Base-by-base conservation (phyloP, 2,888 invertebrate genomes). In the Cabera pusaria region DNA sequence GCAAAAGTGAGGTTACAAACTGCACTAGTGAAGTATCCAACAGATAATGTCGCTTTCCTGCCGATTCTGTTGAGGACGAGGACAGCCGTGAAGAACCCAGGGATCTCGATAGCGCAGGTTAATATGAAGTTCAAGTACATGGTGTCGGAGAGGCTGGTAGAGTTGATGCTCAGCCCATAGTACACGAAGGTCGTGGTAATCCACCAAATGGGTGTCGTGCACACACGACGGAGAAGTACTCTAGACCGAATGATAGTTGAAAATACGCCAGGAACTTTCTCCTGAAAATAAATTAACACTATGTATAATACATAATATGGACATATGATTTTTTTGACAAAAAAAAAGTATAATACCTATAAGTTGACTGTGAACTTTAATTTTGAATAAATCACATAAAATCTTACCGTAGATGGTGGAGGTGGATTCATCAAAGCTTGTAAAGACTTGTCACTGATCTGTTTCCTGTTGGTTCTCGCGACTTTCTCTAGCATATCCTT, bases 131-230 rank as follows among this genome's bases (percentile, higher is more conserved):
- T 96, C 2, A 93, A 63, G 67, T 95, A 93, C 71, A 93, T 93
- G 59, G 94, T 92, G 9, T 94, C 94, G 2, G 92, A 91, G 17
- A 96, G 80, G 1, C 92, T 89, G 1, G 94, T 93, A 0, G 95
- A 93, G 76, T 94, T 95, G 45, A 96, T 86, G 6, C 94, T 94
- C 8, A 96, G 79, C 0, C 96, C 96, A 59, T 94, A 95, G 77
- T 94, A 96, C 5, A 95, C 92, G 54, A 96, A 92, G 0, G 94
- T 93, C 47, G 93, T 93, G 1, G 94, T 93, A 28, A 95, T 91
- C 95, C 95, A 95, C 83, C 94, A 94, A 52, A 94, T 90, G 5
- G 93, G 93, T 14, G 94, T 93, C 20, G 92, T 93, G 18, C 91
- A 61, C 27, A 93, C 75, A 11, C 93, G 85, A 0, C 90, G 66